Conservation (phyloP, 2,888 invertebrate species). For the Gortyna flavago region DNA sequence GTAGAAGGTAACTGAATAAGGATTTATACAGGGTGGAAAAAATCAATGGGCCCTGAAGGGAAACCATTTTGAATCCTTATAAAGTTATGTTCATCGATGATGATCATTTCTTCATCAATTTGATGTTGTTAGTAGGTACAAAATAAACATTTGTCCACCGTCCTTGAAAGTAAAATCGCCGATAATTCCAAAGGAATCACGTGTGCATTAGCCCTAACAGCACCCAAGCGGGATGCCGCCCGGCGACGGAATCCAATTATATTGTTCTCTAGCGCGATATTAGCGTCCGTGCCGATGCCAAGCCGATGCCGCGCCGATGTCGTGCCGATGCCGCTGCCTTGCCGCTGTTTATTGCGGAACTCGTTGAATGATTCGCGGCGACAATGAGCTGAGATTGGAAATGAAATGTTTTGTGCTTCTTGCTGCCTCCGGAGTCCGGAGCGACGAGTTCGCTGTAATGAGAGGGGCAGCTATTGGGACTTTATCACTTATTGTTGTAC, state of each 20-base stretch:
- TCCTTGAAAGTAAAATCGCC: conserved; percentile 1
- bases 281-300: conserved; percentile 40
- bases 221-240: conserved; percentile 55
- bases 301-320: neutral
- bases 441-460: conserved; percentile 31
- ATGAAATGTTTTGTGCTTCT: conserved; percentile 63
- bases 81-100: too few relatives aligned
- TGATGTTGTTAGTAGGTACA: too few relatives aligned
- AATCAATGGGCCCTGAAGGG: too few relatives aligned
- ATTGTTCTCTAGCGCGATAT: conserved; percentile 62
- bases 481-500: conserved; percentile 32
- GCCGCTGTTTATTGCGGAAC: conserved; percentile 59
- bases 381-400: conserved; percentile 61
- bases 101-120: too few relatives aligned
- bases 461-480: conserved; percentile 16
- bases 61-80: too few relatives aligned
- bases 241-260: conserved; percentile 65
- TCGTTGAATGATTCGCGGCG: conserved; percentile 57
- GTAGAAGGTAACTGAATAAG: neutral
- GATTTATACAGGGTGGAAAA: too few relatives aligned
- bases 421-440: conserved; percentile 26
- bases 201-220: conserved; percentile 44
- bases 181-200: conserved; percentile 19
- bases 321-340: conserved; percentile 2
- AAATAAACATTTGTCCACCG: too few relatives aligned